Percentiles rank a stretch among this genome's conserved stretches.
Conservation (phyloP, 2,797 vertebrate genomes). For the Cottoperca gobio region DNA sequence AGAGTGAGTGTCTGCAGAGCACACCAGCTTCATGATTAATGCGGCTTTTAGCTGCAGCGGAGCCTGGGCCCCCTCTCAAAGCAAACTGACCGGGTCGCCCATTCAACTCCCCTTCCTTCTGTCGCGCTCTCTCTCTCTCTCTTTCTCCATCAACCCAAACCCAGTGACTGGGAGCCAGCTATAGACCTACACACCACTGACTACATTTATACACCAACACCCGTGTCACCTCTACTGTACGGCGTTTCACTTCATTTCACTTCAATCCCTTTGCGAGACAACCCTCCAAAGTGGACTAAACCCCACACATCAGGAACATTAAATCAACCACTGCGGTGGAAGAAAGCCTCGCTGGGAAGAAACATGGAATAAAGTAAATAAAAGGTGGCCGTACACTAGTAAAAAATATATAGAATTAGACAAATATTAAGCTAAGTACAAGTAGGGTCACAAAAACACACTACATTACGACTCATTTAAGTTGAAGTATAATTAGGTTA, state of each 20-base stretch:
- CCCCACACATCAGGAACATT: conserved; percentile 3
- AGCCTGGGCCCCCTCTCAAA: conserved; percentile 62
- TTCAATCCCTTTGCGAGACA: conserved; percentile 16
- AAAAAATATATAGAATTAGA: neutral
- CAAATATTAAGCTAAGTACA: neutral
- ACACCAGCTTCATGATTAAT: conserved; percentile 79
- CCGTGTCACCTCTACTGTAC: conserved; percentile 28
- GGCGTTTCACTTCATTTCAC: conserved; percentile 46
- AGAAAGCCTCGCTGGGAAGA: neutral
- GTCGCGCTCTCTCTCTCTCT: conserved; percentile 16
- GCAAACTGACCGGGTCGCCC: conserved; percentile 65
- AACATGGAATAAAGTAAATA: conserved; percentile 5
- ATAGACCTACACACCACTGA: conserved; percentile 28
- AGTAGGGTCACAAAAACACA: neutral
- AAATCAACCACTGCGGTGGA: neutral
- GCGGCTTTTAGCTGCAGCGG: conserved; percentile 83
- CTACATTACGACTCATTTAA: neutral
- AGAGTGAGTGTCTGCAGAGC: conserved; percentile 71
- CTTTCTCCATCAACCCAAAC: conserved; percentile 31
- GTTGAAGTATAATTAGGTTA: neutral
- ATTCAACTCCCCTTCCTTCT: conserved; percentile 42
- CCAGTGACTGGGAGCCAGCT: conserved; percentile 23
- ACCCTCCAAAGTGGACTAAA: conserved; percentile 15
- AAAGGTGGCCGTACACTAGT: neutral
- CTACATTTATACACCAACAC: conserved; percentile 39